Evolutionary conservation across 2,113 vertebrate genomes (phyloP).

Genomic region (Athene cunicularia): DNA sequence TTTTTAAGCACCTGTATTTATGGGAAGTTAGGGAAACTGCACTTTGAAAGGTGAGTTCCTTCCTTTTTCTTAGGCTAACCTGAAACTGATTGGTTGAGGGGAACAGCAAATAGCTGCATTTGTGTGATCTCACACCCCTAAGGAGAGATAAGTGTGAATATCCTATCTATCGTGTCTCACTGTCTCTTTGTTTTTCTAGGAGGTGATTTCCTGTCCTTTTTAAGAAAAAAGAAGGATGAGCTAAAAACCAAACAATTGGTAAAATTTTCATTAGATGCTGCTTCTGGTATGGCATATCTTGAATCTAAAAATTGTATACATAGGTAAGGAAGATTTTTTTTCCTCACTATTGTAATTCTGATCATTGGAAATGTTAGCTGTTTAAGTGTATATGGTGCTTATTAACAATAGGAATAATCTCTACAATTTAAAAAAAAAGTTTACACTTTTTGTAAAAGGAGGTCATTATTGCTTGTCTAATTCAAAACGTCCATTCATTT

Average conservation of each 20-base stretch:
- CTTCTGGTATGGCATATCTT: constrained; percentile 93
- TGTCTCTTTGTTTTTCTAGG: constrained; percentile 77
- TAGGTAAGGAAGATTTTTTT: constrained; percentile 80
- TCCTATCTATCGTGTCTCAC: background rate
- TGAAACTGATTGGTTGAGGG: background rate
- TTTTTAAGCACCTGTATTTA: background rate
- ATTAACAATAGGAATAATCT: background rate
- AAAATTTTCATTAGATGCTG: constrained; percentile 91
- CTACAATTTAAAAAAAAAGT: background rate
- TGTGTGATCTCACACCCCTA: background rate
- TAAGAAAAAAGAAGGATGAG: constrained; percentile 97
- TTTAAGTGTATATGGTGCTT: background rate
- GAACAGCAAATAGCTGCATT: background rate
- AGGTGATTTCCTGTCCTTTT: constrained; percentile 94
- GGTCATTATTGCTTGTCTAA: background rate
- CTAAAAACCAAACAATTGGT: constrained; percentile 92
- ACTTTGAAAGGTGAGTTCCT: background rate
- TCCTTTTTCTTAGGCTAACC: background rate
- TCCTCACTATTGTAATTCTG: background rate
- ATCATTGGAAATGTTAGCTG: background rate
- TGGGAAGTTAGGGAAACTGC: background rate
- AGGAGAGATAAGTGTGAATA: background rate
- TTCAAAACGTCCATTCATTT: background rate
- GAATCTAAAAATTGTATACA: constrained; percentile 98
- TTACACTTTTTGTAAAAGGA: background rate